Percentiles rank a stretch among this genome's conserved stretches.
Conservation (phyloP, 2,797 vertebrate genomes). For the Semotilus atromaculatus region DNA sequence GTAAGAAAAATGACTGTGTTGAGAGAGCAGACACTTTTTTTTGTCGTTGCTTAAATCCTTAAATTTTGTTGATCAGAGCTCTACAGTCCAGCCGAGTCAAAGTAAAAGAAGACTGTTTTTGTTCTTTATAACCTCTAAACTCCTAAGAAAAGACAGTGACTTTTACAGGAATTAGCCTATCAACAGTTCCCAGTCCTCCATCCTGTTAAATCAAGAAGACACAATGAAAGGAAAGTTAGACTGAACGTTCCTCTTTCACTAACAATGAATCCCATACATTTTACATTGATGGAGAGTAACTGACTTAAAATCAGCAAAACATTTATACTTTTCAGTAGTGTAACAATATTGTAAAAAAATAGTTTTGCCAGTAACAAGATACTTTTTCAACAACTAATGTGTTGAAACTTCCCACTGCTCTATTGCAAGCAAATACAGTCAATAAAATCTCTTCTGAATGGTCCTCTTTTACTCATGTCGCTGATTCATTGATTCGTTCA, state of each 20-base stretch:
- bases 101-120: constrained; percentile 49
- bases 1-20: constrained; percentile 41
- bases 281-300: neutral
- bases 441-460: neutral
- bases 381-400: neutral
- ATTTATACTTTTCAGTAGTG: neutral
- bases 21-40: constrained; percentile 31
- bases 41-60: constrained; percentile 42
- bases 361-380: neutral
- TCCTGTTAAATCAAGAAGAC: constrained; percentile 31
- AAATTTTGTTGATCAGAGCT: constrained; percentile 50
- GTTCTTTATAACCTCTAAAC: constrained; percentile 58
- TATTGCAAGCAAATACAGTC: neutral
- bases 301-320: neutral
- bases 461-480: neutral
- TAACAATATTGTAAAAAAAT: neutral
- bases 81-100: constrained; percentile 2
- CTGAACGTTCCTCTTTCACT: neutral
- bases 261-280: neutral
- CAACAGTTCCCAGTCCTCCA: constrained; percentile 7
- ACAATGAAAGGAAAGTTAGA: neutral
- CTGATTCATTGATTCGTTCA: neutral
- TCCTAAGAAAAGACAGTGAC: constrained; percentile 44
- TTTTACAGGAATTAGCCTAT: constrained; percentile 37
- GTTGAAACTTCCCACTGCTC: neutral